Base-by-base conservation (phyloP, 2,888 invertebrate species). In the Lepidochitona cinerea region DNA sequence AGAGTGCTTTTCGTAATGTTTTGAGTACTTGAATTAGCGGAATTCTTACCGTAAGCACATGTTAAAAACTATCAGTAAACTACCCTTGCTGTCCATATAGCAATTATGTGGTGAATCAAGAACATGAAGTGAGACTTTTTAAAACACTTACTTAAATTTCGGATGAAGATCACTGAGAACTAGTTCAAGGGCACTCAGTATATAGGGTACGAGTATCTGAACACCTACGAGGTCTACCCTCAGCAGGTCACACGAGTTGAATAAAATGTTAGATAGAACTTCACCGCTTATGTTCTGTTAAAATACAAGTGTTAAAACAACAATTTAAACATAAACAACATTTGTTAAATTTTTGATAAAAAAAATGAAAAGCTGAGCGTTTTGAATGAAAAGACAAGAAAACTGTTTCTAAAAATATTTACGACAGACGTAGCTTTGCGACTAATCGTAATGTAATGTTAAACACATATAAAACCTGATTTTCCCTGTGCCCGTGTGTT, bases 181-280 rank as follows among this genome's bases (percentile, higher is more conserved):
- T 66, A 96, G 93, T 91, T 99, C 98, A 66, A 99, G 90, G 0
- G 99, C 98, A 12, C 94, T 93, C 71, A 99, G 94, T 87, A 97
- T 95, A 78, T 95, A 94, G 0, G 99, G 98, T 18, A 99, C 93
- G 41, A 99, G 92, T 29, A 97, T 95, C 89, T 97, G 94, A 1
- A 97, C 95, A 0, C 99, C 98, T 88, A 97, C 96, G 74, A 99
- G 92, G 91, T 98, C 98, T 79, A 98, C 92, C 68, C 96, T 94
- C 89, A 99, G 96, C 74, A 99, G 92, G 90, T 98, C 90, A 75
- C 89, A 87, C 2, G 90, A 90, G 83, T 92, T 91, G 83, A 90
- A 91, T 73, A 98, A 92, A 87, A 98, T 96, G 77, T 96, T 96
- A 41, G 96, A 95, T 86, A 98, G 91, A n/a, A 95, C 94, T 90